Evolutionary conservation across 2,797 vertebrate genomes (phyloP).

Genomic region (Pitangus sulphuratus): DNA sequence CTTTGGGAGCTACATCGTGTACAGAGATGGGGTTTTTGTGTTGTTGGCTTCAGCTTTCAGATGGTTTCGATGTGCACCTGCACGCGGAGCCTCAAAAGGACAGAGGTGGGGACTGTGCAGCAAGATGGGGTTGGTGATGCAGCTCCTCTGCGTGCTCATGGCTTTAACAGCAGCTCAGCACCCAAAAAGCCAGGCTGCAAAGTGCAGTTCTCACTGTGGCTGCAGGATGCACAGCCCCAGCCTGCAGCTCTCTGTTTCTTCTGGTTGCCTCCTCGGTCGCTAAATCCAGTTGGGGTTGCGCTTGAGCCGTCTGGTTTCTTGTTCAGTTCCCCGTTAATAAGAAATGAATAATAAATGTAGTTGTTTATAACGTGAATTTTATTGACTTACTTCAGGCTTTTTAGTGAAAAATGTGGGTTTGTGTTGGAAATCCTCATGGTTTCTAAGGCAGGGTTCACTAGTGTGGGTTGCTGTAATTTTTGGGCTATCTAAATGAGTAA

Average conservation of each 20-base stretch:
- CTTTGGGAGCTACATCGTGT: background rate
- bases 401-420: background rate
- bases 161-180: background rate
- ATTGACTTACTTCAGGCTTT: background rate
- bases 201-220: background rate
- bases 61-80: slow-evolving; percentile 31
- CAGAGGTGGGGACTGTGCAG: background rate
- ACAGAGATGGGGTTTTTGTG: background rate
- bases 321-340: background rate
- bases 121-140: rapidly evolving
- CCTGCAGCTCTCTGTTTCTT: background rate
- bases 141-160: background rate
- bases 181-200: background rate
- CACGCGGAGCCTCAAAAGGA: background rate
- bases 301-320: background rate
- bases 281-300: background rate
- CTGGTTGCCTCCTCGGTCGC: background rate
- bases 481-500: background rate
- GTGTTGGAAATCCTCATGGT: background rate
- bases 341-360: background rate
- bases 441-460: background rate
- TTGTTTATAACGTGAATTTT: background rate
- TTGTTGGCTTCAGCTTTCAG: background rate
- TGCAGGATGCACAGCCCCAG: background rate
- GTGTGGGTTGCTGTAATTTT: background rate